Percentiles rank a stretch among this genome's conserved stretches.
These are phyloP conservation scores for Chaetoderma sp. DNA, from an alignment of 2,888 invertebrate species.

Conservation along the genomic window DNA sequence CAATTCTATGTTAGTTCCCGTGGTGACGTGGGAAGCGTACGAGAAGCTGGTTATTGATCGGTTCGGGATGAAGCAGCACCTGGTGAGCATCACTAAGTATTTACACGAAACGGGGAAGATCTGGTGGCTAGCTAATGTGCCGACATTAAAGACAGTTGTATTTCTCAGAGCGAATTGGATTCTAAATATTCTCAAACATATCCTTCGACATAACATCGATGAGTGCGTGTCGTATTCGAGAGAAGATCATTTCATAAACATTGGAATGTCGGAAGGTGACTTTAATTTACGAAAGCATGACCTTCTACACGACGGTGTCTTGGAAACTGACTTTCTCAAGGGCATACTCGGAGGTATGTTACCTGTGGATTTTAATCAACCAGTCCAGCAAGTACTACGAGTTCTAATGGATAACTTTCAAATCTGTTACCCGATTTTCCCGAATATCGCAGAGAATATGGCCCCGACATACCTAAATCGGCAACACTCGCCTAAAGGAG, in stretches of 20 bases:
- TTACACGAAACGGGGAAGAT: conserved; percentile 64
- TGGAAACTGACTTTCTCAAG: conserved; percentile 58
- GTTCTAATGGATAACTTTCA: conserved; percentile 53
- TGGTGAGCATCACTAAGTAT: conserved; percentile 59
- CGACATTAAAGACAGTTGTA: conserved; percentile 49
- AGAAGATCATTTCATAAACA: conserved; percentile 53
- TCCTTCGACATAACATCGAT: conserved; percentile 57
- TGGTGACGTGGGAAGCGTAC: conserved; percentile 57
- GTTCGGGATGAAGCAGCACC: conserved; percentile 65
- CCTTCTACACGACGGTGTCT: conserved; percentile 50
- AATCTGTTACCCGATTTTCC: conserved; percentile 55
- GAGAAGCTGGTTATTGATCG: conserved; percentile 53
- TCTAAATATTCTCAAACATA: conserved; percentile 54
- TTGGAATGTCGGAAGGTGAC: conserved; percentile 42
- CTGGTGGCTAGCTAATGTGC: conserved; percentile 56
- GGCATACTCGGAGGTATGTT: conserved; percentile 49
- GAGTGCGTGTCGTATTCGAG: conserved; percentile 44
- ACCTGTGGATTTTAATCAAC: conserved; percentile 46
- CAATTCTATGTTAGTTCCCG: conserved; percentile 55
- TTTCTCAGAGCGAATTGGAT: conserved; percentile 65
- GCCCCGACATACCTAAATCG: conserved; percentile 26
- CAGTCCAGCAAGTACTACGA: conserved; percentile 42
- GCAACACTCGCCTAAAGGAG: conserved; percentile 41
- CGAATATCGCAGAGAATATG: conserved; percentile 32
- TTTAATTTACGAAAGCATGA: conserved; percentile 54